Conservation (phyloP, 2,888 invertebrate genomes). For the Platypus cylindrus region DNA sequence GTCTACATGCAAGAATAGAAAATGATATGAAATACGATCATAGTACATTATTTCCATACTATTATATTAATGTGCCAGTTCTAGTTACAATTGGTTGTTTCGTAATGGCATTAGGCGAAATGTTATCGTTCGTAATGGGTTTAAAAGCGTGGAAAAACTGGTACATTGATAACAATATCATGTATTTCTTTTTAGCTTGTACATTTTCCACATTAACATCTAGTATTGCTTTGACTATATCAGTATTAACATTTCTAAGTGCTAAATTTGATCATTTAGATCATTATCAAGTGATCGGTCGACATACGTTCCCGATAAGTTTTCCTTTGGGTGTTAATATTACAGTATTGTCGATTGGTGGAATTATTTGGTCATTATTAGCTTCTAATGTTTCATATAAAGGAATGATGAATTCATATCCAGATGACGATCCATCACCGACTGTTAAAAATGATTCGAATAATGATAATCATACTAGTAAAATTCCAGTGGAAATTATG, state of each 20-base stretch:
- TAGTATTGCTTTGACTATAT: slow-evolving; percentile 26
- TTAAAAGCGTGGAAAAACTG: slow-evolving; percentile 50
- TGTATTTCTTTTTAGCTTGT: slow-evolving; percentile 46
- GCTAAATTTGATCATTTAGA: slow-evolving; percentile 15
- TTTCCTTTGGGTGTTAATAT: slow-evolving; percentile 35
- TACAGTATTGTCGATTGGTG: slow-evolving; percentile 45
- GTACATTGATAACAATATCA: slow-evolving; percentile 55
- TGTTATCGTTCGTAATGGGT: slow-evolving; percentile 42
- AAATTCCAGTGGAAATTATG: slow-evolving; percentile 42
- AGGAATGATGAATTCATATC: slow-evolving; percentile 49
- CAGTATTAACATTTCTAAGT: slow-evolving; percentile 16
- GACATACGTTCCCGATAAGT: slow-evolving; percentile 12
- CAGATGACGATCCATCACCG: slow-evolving; percentile 43
- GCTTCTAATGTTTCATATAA: slow-evolving; percentile 46
- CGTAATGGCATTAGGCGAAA: slow-evolving; percentile 39
- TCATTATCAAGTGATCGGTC: slow-evolving; percentile 11
- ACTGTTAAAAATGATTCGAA: slow-evolving; percentile 35
- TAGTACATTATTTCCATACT: slow-evolving; percentile 11
- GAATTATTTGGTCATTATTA: slow-evolving; percentile 47
- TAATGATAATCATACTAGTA: slow-evolving; percentile 38
- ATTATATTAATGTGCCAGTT: slow-evolving; percentile 20
- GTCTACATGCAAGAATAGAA: slow-evolving; percentile 17
- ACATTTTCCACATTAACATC: slow-evolving; percentile 42
- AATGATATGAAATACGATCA: slow-evolving; percentile 13
- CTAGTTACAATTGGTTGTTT: slow-evolving; percentile 37